Conservation (phyloP, 2,797 vertebrate species). For the Siniperca scherzeri region DNA sequence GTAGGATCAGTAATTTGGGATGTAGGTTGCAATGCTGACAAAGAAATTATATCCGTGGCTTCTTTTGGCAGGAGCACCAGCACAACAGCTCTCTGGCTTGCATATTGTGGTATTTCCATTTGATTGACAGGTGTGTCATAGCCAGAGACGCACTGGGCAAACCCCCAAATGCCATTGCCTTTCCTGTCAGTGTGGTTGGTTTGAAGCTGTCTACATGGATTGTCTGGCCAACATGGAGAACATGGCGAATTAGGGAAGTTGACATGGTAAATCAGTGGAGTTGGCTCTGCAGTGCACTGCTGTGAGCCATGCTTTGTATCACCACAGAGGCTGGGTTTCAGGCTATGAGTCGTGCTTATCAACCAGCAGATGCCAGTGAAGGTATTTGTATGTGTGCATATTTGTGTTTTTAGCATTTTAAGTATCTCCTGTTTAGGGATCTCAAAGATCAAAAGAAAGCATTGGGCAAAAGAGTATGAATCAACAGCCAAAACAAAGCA, state of each 20-base stretch:
- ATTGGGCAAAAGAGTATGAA: slow-evolving; percentile 16
- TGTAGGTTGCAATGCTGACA: slow-evolving; percentile 63
- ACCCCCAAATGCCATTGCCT: slow-evolving; percentile 78
- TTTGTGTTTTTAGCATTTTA: slow-evolving; percentile 40
- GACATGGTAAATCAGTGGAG: slow-evolving; percentile 84
- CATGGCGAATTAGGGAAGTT: slow-evolving; percentile 85
- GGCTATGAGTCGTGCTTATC: slow-evolving; percentile 68
- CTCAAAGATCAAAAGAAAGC: slow-evolving; percentile 38
- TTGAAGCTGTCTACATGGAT: slow-evolving; percentile 82
- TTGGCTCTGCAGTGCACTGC: slow-evolving; percentile 70
- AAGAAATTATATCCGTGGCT: slow-evolving; percentile 59
- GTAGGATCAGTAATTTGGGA: slow-evolving; percentile 54
- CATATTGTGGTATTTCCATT: slow-evolving; percentile 71
- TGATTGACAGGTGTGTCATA: slow-evolving; percentile 85
- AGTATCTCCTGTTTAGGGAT: slow-evolving; percentile 20
- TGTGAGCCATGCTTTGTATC: slow-evolving; percentile 76
- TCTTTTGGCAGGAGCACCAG: slow-evolving; percentile 65
- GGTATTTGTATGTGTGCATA: slow-evolving; percentile 44
- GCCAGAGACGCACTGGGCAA: slow-evolving; percentile 80
- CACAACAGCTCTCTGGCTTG: slow-evolving; percentile 70
- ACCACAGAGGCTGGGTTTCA: slow-evolving; percentile 66
- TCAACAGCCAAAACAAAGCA: slow-evolving; percentile 23
- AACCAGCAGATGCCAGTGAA: slow-evolving; percentile 64
- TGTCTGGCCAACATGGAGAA: slow-evolving; percentile 84
- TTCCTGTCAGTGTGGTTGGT: slow-evolving; percentile 78